Conservation (phyloP, 2,888 invertebrate genomes). For the Hirtodrosophila histrioides region DNA sequence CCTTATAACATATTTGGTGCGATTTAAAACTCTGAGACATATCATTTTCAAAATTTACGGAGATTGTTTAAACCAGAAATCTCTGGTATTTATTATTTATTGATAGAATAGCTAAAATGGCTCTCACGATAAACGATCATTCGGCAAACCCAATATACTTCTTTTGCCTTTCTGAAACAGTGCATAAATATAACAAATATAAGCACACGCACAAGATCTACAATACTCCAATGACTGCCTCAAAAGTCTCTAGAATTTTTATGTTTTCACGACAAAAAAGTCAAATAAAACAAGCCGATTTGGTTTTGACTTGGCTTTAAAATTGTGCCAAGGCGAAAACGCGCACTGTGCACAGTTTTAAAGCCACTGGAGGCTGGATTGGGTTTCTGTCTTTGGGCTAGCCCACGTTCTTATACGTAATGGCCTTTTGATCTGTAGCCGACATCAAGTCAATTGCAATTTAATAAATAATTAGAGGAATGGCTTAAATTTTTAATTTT, state of each 20-base stretch:
- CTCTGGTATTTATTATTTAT: too few relatives aligned
- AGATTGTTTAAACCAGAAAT: too few relatives aligned
- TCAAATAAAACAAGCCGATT: conserved; percentile 48
- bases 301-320: conserved; percentile 33
- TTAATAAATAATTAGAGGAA: conserved; percentile 40
- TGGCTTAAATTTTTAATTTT: neutral
- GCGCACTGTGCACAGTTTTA: conserved; percentile 74
- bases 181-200: conserved; percentile 6
- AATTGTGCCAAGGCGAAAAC: conserved; percentile 67
- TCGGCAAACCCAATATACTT: too few relatives aligned
- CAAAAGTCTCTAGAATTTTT: conserved; percentile 53
- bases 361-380: conserved; percentile 56
- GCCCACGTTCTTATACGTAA: conserved; percentile 8
- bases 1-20: too few relatives aligned
- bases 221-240: conserved; percentile 37
- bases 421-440: conserved; percentile 66
- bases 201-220: conserved; percentile 28
- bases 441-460: conserved; percentile 38
- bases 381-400: conserved; percentile 36
- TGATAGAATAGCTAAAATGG: too few relatives aligned
- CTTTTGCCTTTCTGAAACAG: too few relatives aligned
- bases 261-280: conserved; percentile 57
- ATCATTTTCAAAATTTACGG: too few relatives aligned
- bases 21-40: too few relatives aligned
- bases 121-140: too few relatives aligned